These are phyloP conservation scores for Hymenochirus boettgeri DNA, from an alignment of 2,113 vertebrate species.

Conservation along the genomic window DNA sequence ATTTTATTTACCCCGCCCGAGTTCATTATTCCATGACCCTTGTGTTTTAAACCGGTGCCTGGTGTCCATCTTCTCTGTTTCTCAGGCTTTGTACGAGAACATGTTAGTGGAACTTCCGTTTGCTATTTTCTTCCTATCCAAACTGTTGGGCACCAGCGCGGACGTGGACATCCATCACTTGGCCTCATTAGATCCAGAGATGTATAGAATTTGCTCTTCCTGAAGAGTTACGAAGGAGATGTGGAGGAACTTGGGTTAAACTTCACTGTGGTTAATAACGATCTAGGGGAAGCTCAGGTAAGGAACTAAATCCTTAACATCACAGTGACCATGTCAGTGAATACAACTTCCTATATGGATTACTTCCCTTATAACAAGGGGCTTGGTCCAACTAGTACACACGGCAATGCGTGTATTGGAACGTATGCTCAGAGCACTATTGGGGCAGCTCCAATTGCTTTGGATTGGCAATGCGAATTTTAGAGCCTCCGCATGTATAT, in stretches of 20 bases:
- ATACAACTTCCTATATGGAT: too few species aligned
- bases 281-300: conserved; percentile 94
- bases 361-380: conserved; percentile 32
- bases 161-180: conserved; percentile 98
- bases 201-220: conserved; percentile 93
- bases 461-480: too few species aligned
- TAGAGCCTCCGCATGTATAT: too few species aligned
- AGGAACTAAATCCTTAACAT: too few species aligned
- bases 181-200: conserved; percentile 92
- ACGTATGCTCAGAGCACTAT: too few species aligned
- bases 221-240: conserved; percentile 94
- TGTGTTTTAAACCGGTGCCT: too few species aligned
- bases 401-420: too few species aligned
- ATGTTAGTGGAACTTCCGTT: conserved; percentile 97
- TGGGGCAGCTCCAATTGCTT: too few species aligned
- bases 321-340: too few species aligned
- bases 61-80: background rate
- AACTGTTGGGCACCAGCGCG: conserved; percentile 90
- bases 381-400: too few species aligned
- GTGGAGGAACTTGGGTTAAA: conserved; percentile 96
- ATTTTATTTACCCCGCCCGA: too few species aligned
- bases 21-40: too few species aligned
- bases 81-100: conserved; percentile 93
- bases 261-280: conserved; percentile 96
- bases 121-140: conserved; percentile 96